Conservation (phyloP, 92 coral and sea anemone genomes). For the Phenganax stokvisi region DNA sequence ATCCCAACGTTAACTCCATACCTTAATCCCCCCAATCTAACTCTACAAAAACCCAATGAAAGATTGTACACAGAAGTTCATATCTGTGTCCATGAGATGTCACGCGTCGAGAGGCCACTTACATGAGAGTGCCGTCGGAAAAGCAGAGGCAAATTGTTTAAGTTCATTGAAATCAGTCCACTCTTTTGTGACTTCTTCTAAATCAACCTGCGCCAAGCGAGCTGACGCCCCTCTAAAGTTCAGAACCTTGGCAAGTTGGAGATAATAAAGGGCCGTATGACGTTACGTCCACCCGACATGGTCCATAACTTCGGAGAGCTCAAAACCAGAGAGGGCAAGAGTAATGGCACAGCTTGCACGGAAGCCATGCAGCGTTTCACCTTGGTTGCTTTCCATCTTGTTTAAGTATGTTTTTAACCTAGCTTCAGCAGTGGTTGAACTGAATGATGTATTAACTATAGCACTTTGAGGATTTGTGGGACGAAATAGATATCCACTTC, state of each 20-base stretch:
- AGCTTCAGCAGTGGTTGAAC: conserved; percentile 43
- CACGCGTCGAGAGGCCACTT: neutral
- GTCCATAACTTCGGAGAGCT: neutral
- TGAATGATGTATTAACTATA: conserved; percentile 46
- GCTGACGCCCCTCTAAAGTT: neutral
- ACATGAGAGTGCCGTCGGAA: neutral
- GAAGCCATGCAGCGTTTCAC: neutral
- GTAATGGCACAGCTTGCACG: neutral
- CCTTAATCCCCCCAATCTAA: neutral
- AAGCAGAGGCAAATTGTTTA: neutral
- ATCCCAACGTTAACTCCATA: neutral
- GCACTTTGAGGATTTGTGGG: conserved; percentile 46
- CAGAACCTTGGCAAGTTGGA: neutral
- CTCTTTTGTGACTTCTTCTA: neutral
- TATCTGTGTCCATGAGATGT: neutral
- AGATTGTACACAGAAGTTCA: neutral
- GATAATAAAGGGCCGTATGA: too few relatives aligned
- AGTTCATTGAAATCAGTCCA: neutral
- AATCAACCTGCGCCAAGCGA: neutral
- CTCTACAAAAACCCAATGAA: neutral
- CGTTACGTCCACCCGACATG: too few relatives aligned
- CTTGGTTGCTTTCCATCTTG: neutral
- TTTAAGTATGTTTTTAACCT: neutral
- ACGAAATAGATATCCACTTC: conserved; percentile 48
- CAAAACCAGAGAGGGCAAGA: neutral